phyloP scores from a whole-genome alignment of 2,888 invertebrate species.

The Parnassius glacialis region DNA sequence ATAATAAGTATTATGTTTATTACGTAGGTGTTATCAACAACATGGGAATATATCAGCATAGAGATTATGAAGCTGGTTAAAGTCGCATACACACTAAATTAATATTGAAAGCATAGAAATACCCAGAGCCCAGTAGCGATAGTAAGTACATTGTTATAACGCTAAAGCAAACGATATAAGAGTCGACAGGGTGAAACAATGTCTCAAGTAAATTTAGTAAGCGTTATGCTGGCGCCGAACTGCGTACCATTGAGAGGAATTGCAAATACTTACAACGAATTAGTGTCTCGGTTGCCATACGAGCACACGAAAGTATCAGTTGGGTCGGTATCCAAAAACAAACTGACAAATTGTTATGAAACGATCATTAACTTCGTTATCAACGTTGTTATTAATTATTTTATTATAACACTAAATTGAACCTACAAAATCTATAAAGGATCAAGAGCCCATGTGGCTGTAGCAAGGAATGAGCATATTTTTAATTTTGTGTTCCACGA shows the following conservation, averaged over 20 bases:
- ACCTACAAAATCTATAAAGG: slow-evolving; percentile 39
- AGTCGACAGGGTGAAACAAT: slow-evolving; percentile 73
- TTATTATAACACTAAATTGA: slow-evolving; percentile 7
- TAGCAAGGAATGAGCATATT: slow-evolving; percentile 37
- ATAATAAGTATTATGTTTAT: slow-evolving; percentile 50
- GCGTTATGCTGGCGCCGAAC: slow-evolving; percentile 69
- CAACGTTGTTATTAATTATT: background rate
- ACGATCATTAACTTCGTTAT: slow-evolving; percentile 25
- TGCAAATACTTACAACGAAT: slow-evolving; percentile 75
- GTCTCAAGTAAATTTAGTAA: slow-evolving; percentile 72
- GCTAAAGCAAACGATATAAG: slow-evolving; percentile 79
- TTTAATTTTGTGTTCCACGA: slow-evolving; percentile 42
- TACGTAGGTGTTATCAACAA: slow-evolving; percentile 71
- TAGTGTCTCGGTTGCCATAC: slow-evolving; percentile 64
- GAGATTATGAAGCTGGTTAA: slow-evolving; percentile 77
- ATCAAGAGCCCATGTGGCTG: slow-evolving; percentile 54
- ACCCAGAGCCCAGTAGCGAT: slow-evolving; percentile 79
- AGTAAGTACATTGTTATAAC: slow-evolving; percentile 75
- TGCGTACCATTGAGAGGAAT: slow-evolving; percentile 67
- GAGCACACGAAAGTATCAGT: slow-evolving; percentile 60
- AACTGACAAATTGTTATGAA: slow-evolving; percentile 66
- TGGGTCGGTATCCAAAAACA: slow-evolving; percentile 57
- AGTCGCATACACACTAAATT: slow-evolving; percentile 79
- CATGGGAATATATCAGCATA: slow-evolving; percentile 78
- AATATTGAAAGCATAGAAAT: slow-evolving; percentile 80